phyloP scores from a whole-genome alignment of 2,797 vertebrate genomes.

The Siniperca obscura region DNA sequence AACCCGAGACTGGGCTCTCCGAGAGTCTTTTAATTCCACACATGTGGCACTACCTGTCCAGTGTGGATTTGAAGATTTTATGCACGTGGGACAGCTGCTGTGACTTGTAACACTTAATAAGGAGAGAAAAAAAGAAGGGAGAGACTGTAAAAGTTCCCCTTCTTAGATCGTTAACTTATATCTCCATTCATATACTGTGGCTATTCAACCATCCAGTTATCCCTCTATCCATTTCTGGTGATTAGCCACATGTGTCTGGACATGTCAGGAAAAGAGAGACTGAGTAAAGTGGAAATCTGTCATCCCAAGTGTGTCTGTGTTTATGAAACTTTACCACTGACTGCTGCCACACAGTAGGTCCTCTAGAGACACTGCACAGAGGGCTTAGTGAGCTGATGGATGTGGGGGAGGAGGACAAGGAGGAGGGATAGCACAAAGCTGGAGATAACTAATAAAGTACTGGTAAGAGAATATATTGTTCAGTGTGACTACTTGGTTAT shows the following conservation, averaged over 20 bases:
- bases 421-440: not conserved
- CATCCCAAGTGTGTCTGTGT: conserved; percentile 72
- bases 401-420: conserved; percentile 11
- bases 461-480: conserved; percentile 12
- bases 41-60: conserved; percentile 88
- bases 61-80: conserved; percentile 83
- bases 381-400: conserved; percentile 35
- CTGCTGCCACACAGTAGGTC: conserved; percentile 69
- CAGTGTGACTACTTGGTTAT: conserved; percentile 4
- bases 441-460: conserved; percentile 18
- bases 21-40: conserved; percentile 80
- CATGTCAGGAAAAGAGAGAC: conserved; percentile 64
- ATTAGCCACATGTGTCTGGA: conserved; percentile 77
- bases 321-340: conserved; percentile 76
- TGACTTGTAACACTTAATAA: conserved; percentile 61
- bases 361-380: conserved; percentile 63
- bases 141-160: conserved; percentile 52
- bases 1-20: conserved; percentile 71
- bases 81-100: conserved; percentile 82
- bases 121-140: conserved; percentile 6
- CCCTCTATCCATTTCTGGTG: conserved; percentile 54
- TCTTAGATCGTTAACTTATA: conserved; percentile 41
- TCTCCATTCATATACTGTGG: conserved; percentile 37
- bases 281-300: conserved; percentile 64
- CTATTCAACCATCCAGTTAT: conserved; percentile 34